Evolutionary conservation across 2,113 vertebrate genomes (phyloP), one percentile per base, ranked within the genome.

Genomic region (Leptobrachium ailaonicum): DNA sequence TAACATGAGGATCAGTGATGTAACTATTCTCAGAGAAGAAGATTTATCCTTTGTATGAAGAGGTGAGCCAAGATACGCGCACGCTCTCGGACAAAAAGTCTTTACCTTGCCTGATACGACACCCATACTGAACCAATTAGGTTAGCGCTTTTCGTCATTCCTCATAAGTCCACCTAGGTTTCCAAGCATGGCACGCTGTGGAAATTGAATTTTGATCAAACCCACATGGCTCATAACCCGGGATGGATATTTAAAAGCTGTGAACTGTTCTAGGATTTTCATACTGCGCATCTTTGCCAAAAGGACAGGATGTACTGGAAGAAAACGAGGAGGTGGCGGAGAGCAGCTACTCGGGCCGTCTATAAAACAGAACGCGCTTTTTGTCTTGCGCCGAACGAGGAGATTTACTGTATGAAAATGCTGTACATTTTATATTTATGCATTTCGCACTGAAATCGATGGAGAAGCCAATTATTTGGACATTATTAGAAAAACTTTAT

Each of bases 131-230:
- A 94, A 95, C 91, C 94, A 95, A 95, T 96, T 96, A 95, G 93
- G 89, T 88, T 89, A 84, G 90, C 89, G 90, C 88, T 92, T 95
- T 95, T 95, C 93, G 92, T 95, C 94, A 95, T 94, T 91, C 91
- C 94, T 95, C 93, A 94, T 94, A 94, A 95, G 93, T 92, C 89
- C 89, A 90, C 90, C 92, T 93, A 92, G 90, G 90, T 93, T 94
- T 93, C 90, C 89, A 91, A 93, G 94, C 92, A 90, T 91, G 91
- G 91, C 91, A 91, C 91, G 88, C 93, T 90, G 90, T 91, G 90
- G 93, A 94, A 94, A 96, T 94, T 96, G 93, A 94, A 94, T 94
- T 96, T 94, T 95, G 95, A 96, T 96, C 93, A 95, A 96, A 96
- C 93, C 93, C 95, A 95, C 93, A 94, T 96, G 95, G 93, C 92